These are phyloP conservation scores for Eupristina koningsbergeri DNA, from an alignment of 1,140 invertebrate genomes.

Conservation along the genomic window DNA sequence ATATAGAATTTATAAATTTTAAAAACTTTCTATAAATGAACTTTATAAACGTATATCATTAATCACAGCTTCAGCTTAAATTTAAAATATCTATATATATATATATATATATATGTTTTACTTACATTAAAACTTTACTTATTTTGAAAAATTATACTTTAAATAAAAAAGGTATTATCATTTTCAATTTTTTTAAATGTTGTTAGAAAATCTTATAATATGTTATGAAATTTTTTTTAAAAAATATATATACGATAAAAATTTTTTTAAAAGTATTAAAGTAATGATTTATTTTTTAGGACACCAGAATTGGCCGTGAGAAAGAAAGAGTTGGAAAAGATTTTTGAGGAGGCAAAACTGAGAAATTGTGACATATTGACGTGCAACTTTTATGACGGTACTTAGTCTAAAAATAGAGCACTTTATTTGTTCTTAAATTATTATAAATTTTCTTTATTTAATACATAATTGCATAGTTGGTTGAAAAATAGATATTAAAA, in stretches of 20 bases:
- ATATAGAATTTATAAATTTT: no score
- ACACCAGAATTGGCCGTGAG: conserved; percentile 57
- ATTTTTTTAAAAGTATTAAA: conserved; percentile 5
- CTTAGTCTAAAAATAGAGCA: conserved; percentile 49
- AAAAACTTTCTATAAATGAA: no score
- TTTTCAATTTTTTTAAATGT: background rate
- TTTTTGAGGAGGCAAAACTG: conserved; percentile 64
- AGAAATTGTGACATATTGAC: conserved; percentile 60
- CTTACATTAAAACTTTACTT: no score
- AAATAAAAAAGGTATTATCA: no score
- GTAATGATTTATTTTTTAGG: conserved; percentile 54
- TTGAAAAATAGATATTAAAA: background rate
- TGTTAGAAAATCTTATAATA: conserved; percentile 6
- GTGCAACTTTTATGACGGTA: conserved; percentile 52
- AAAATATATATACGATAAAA: background rate
- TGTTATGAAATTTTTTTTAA: conserved; percentile 15
- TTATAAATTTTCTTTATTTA: conserved; percentile 38
- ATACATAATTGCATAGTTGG: conserved; percentile 20
- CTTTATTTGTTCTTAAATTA: conserved; percentile 46
- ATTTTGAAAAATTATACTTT: no score
- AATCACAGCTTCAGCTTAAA: no score
- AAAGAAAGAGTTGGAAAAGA: conserved; percentile 61
- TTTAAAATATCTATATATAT: no score
- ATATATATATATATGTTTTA: no score
- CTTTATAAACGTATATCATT: no score